These are phyloP conservation scores for Synaphobranchus kaupii DNA, from an alignment of 2,797 vertebrate genomes.

Conservation along the genomic window DNA sequence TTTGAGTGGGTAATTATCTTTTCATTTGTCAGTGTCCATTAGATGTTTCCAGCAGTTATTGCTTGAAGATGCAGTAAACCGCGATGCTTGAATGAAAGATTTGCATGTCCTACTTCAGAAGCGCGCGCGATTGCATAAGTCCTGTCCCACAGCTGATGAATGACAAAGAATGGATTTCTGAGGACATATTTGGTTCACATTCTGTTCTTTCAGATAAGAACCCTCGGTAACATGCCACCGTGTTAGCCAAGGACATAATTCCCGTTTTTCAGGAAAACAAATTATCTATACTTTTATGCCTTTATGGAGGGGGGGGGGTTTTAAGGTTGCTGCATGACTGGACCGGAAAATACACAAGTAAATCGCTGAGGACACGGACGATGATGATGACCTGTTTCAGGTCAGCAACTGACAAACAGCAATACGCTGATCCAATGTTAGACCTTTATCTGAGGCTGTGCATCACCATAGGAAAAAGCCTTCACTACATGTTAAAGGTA, in stretches of 20 bases:
- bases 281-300: constrained; percentile 1
- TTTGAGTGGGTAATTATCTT: background rate
- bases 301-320: background rate
- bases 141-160: background rate
- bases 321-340: background rate
- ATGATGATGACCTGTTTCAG: background rate
- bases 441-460: background rate
- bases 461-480: background rate
- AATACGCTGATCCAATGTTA: no score
- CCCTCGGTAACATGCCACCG: background rate
- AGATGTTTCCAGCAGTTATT: background rate
- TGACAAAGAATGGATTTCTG: background rate
- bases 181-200: background rate
- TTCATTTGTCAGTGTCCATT: background rate
- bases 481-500: background rate
- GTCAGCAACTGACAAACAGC: background rate
- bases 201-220: background rate
- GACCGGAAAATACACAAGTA: background rate
- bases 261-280: constrained; percentile 24
- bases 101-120: background rate
- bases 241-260: background rate
- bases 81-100: background rate
- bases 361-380: background rate
- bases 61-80: background rate
- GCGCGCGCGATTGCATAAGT: background rate